Conservation (phyloP, 2,113 vertebrate species). For the Genyomyrus donnyi region DNA sequence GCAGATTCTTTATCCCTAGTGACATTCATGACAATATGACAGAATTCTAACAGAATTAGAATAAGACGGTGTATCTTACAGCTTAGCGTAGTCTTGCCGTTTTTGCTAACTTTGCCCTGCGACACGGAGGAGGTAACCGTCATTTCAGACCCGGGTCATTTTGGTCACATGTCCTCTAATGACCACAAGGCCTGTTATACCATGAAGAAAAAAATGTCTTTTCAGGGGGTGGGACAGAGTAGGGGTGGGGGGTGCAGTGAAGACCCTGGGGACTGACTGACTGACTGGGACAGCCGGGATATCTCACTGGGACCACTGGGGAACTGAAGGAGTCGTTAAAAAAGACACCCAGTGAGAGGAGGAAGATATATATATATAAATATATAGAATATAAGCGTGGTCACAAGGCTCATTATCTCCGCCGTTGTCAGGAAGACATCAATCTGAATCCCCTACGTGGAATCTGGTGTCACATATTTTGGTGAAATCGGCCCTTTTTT, state of each 20-base stretch:
- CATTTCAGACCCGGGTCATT: not conserved
- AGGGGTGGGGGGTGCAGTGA: not conserved
- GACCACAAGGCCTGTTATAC: not conserved
- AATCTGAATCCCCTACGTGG: not conserved
- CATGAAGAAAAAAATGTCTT: not conserved
- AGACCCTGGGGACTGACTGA: not conserved
- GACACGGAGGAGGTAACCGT: not conserved
- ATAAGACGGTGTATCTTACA: not conserved
- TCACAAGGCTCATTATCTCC: not conserved
- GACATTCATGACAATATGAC: not conserved
- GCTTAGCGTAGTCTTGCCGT: not conserved
- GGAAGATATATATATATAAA: not conserved
- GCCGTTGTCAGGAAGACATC: not conserved
- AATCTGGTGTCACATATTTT: not conserved
- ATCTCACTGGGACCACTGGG: not conserved
- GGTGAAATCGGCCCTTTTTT: not conserved
- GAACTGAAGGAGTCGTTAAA: not conserved
- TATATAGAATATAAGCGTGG: not conserved
- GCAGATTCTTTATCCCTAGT: not conserved
- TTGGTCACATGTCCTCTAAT: not conserved
- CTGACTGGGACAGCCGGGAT: not conserved
- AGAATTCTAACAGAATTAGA: not conserved
- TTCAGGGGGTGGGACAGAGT: not conserved
- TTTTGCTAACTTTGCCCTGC: not conserved
- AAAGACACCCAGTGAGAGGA: not conserved